These are phyloP conservation scores for Synaphobranchus kaupii DNA, from an alignment of 2,797 vertebrate genomes.

Conservation along the genomic window DNA sequence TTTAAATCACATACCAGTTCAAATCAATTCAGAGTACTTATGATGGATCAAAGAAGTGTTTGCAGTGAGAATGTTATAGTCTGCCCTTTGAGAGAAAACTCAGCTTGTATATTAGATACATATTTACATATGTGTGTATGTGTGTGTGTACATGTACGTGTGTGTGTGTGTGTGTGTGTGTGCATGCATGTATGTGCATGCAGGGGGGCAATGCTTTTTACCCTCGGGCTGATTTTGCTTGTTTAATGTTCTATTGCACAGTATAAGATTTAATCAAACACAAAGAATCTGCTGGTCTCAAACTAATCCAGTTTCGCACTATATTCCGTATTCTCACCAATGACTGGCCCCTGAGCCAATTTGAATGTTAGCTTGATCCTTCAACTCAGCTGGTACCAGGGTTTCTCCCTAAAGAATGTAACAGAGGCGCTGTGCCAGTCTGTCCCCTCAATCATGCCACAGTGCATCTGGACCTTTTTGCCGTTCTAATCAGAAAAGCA, in stretches of 20 bases:
- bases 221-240: background rate
- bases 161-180: too few relatives aligned
- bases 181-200: too few relatives aligned
- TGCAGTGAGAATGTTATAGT: slow-evolving; percentile 8
- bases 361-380: background rate
- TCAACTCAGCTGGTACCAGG: background rate
- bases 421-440: too few relatives aligned
- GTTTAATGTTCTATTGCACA: background rate
- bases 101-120: background rate
- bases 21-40: background rate
- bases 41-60: slow-evolving; percentile 8
- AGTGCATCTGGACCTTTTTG: too few relatives aligned
- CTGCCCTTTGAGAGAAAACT: background rate
- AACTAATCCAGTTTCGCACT: background rate
- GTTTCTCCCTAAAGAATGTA: too few relatives aligned
- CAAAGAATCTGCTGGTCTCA: background rate
- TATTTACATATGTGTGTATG: background rate
- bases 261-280: too few relatives aligned
- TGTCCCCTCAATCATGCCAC: too few relatives aligned
- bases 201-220: too few relatives aligned
- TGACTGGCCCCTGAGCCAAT: background rate
- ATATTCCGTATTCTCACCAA: background rate
- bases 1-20: slow-evolving; percentile 10
- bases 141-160: background rate
- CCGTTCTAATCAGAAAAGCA: too few relatives aligned